These are phyloP conservation scores for Clitarchus hookeri DNA, from an alignment of 2,888 invertebrate species.

Conservation along the genomic window DNA sequence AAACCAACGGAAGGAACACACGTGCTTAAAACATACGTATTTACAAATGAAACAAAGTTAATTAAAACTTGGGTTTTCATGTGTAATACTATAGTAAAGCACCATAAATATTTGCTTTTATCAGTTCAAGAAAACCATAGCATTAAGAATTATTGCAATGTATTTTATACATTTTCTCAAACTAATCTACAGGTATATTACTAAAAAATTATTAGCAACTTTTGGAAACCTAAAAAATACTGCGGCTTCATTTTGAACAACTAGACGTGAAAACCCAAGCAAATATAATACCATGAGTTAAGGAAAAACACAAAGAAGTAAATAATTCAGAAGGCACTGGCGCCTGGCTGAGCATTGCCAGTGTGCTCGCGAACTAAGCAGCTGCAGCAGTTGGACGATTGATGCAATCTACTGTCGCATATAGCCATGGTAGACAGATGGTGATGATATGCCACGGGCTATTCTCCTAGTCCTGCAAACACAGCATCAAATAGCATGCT, in stretches of 20 bases:
- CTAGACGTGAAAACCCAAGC: neutral
- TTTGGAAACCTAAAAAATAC: too few species aligned
- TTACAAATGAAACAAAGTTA: neutral
- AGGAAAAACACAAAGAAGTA: neutral
- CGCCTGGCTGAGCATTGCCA: neutral
- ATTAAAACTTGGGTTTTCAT: neutral
- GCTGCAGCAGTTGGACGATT: neutral
- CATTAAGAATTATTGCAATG: too few species aligned
- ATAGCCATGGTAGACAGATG: slow-evolving; percentile 45
- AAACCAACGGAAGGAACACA: neutral
- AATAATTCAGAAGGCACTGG: slow-evolving; percentile 6
- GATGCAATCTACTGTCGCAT: slow-evolving; percentile 30
- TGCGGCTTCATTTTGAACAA: too few species aligned
- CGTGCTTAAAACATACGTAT: neutral
- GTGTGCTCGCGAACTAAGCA: too few species aligned
- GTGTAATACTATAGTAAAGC: neutral
- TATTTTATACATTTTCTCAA: too few species aligned
- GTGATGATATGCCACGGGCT: slow-evolving; percentile 44
- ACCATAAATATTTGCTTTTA: neutral
- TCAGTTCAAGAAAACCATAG: neutral
- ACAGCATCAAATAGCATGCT: too few species aligned
- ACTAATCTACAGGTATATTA: too few species aligned
- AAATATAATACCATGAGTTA: neutral
- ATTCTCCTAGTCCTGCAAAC: slow-evolving; percentile 44
- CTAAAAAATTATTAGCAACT: too few species aligned